Evolutionary conservation across 2,113 vertebrate genomes (phyloP).

Genomic region (Bambusicola thoracicus): DNA sequence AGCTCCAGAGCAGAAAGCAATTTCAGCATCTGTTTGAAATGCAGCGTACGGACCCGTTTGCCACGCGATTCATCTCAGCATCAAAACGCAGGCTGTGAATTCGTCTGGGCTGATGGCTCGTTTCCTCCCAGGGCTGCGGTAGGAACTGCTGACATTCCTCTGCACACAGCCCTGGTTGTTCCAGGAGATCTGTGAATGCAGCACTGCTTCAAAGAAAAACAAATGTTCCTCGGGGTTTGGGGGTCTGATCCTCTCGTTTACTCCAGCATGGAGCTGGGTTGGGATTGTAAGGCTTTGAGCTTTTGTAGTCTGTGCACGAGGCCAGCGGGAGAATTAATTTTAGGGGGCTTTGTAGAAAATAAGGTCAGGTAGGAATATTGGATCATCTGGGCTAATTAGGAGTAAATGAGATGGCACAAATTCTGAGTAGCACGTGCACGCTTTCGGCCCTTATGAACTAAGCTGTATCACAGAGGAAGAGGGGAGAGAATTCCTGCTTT

Average conservation of each 20-base stretch:
- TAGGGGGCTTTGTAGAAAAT: not conserved
- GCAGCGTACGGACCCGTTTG: not conserved
- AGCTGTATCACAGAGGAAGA: not conserved
- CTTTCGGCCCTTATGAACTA: not conserved
- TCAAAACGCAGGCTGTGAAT: not conserved
- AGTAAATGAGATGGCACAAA: not conserved
- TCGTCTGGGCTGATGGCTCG: not conserved
- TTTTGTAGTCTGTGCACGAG: not conserved
- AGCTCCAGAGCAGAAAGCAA: not conserved
- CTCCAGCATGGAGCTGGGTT: not conserved
- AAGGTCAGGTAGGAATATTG: not conserved
- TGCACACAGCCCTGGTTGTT: not conserved
- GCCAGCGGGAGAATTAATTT: not conserved
- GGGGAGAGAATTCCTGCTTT: not conserved
- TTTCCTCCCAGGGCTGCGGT: slow-evolving; percentile 27
- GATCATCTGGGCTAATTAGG: not conserved
- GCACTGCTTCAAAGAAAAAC: not conserved
- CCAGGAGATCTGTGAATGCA: slow-evolving; percentile 18
- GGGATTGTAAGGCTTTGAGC: not conserved
- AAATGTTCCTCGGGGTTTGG: not conserved
- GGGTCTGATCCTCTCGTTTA: not conserved
- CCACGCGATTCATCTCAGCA: not conserved
- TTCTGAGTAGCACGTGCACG: not conserved
- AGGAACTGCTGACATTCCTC: slow-evolving; percentile 5
- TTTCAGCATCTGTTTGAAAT: not conserved